Evolutionary conservation across 2,797 vertebrate species (phyloP).

Genomic region (Urophycis tenuis): DNA sequence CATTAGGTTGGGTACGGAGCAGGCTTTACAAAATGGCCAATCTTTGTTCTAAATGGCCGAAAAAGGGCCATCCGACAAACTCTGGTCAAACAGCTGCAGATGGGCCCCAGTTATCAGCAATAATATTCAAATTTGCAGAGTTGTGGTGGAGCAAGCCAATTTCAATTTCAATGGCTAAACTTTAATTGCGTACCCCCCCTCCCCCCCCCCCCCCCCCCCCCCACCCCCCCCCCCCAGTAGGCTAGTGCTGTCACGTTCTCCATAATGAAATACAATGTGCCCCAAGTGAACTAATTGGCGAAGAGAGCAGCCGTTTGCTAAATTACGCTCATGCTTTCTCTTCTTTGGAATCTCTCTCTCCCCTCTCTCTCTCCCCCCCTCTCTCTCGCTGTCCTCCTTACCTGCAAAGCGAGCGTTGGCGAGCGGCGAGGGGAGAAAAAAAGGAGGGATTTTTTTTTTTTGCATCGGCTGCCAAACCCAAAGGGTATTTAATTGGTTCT

Average conservation of each 20-base stretch:
- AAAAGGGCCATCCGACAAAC: constrained; percentile 29
- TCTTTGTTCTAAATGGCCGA: constrained; percentile 11
- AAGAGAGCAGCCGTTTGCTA: constrained; percentile 44
- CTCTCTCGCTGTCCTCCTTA: constrained; percentile 21
- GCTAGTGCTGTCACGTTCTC: constrained; percentile 35
- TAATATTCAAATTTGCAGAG: constrained; percentile 62
- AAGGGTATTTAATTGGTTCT: constrained; percentile 54
- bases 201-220: constrained; percentile 33
- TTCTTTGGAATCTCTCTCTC: constrained; percentile 19
- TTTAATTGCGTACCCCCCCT: constrained; percentile 49
- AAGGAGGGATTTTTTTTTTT: constrained; percentile 15
- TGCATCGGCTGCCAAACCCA: constrained; percentile 42
- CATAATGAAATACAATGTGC: constrained; percentile 45
- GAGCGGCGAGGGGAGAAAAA: constrained; percentile 31
- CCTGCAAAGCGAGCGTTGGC: constrained; percentile 34
- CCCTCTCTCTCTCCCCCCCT: constrained; percentile 6
- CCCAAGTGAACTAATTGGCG: constrained; percentile 63
- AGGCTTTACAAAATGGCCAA: not conserved
- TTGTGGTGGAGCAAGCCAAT: constrained; percentile 48
- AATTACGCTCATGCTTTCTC: constrained; percentile 38
- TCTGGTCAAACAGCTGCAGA: constrained; percentile 20
- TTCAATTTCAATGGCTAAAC: constrained; percentile 44
- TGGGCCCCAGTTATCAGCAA: constrained; percentile 52
- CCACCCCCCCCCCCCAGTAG: constrained; percentile 30
- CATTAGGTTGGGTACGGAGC: not conserved